Base-by-base conservation (phyloP, 2,797 vertebrate species). In the Psittacula echo region DNA sequence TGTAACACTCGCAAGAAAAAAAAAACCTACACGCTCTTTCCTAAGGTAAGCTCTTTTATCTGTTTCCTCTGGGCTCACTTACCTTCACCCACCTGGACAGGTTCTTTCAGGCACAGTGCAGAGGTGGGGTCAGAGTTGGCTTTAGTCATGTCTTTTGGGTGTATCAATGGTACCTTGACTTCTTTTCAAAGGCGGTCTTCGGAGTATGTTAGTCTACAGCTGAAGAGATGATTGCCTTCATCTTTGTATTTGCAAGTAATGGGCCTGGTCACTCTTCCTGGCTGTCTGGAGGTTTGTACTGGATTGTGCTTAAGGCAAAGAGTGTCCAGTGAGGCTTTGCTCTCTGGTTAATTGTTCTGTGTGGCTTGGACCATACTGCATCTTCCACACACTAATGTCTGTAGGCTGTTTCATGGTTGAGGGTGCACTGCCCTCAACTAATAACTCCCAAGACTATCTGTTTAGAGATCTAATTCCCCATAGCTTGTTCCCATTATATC, bases 341-440 rank as follows among this genome's bases (percentile, higher is more conserved):
- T 70, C 70, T 54, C 42, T 41, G 34, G 7, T 64, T 71, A 86
- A 74, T 41, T 50, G 32, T 19, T 83, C 44, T 67, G 4, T 60
- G 9, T 53, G 39, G 5, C 29, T 30, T 44, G 39, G 15, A 65
- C 32, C 3, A 15, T 51, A 48, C 4, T 1, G 1, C 5, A 32
- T 37, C 41, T 86, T 71, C 27, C 44, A 60, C 29, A 65, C 4
- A 10, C 2, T 66, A 18, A 34, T 22, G 7, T 44, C 34, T 45
- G 6, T 24, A 76, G 11, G 18, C 7, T 47, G 4, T 80, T 89
- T 20, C 37, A 29, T 27, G 16, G 26, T 5, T 79, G 58, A 45
- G 11, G 34, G 34, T 61, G 14, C 9, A 16, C 29, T 81, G 34
- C 5, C 6, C 27, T 76, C 32, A 54, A 29, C 5, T 70, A 21